Evolutionary conservation across 2,113 vertebrate genomes (phyloP), one percentile per base, ranked within the genome.

Genomic region (Podarcis muralis): DNA sequence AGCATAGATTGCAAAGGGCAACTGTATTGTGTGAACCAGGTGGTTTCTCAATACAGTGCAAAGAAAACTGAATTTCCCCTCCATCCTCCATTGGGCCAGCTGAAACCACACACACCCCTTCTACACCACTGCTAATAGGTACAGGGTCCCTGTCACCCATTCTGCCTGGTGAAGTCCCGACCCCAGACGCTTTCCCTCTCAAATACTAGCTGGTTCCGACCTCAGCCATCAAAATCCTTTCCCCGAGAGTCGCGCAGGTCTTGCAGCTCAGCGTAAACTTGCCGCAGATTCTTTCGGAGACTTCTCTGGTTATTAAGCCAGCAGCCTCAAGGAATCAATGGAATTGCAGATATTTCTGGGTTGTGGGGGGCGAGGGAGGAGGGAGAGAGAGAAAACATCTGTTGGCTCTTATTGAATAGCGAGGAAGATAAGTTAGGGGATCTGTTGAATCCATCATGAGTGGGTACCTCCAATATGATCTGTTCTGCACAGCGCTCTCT

Each of bases 301-400:
- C 82, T 91, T 77, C 71, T 95, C 85, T 86, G 91, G 57, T 92
- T 93, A 84, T 92, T 79, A 65, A 92, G 90, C 89, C 90, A 95
- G 94, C 84, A 88, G 83, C 15, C 89, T 93, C 81, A 80, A 95
- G 90, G 94, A 95, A 96, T 95, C 85, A 93, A n/a, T 94, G 89
- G 92, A 95, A 95, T 95, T 92, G 6, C 90, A 95, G 92, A 93
- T 95, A 96, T 95, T 95, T 90, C 81, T 43, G 65, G 71, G 68
- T 25, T n/a, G 48, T 1, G 18, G 6, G 75, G 84, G 30, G 9
- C 20, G 35, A 22, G 81, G 5, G n/a, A n/a, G 13, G 5, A 32
- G 71, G 16, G 71, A 35, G 12, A 77, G 59, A 76, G 71, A 86
- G 68, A 89, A 78, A 86, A 91, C 86, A 88, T 89, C 92, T 77